Evolutionary conservation across 2,888 invertebrate species (phyloP).

Genomic region (Halocaridina rubra): DNA sequence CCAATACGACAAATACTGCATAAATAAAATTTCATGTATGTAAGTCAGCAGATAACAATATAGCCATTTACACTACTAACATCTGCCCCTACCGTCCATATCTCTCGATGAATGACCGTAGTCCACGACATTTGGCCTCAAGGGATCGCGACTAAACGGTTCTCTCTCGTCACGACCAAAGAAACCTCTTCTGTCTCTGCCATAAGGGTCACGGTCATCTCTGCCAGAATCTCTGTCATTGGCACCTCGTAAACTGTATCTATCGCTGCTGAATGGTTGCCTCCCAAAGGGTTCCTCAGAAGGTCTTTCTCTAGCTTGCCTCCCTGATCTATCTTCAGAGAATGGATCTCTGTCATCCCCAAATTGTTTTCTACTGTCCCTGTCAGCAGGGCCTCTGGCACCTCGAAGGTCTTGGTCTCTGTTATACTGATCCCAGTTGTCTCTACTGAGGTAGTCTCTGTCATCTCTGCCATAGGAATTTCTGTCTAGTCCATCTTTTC

Average conservation of each 20-base stretch:
- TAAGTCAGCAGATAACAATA: too few species aligned
- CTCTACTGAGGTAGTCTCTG: neutral
- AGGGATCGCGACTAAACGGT: neutral
- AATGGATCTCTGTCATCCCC: neutral
- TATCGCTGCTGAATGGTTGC: neutral
- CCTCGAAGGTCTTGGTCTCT: neutral
- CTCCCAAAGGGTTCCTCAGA: neutral
- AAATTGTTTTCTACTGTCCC: neutral
- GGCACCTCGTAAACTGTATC: neutral
- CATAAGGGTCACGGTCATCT: neutral
- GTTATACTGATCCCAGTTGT: neutral
- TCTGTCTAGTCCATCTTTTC: neutral
- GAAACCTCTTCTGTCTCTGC: constrained; percentile 13
- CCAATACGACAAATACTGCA: too few species aligned
- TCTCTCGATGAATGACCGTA: constrained; percentile 19
- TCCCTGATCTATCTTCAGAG: neutral
- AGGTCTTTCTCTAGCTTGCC: neutral
- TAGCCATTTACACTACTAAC: too few species aligned
- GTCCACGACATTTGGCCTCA: constrained; percentile 8
- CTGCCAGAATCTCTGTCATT: neutral
- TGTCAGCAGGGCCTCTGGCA: neutral
- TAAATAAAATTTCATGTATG: too few species aligned
- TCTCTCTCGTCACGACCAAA: neutral
- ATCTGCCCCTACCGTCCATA: too few species aligned
- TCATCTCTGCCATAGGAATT: neutral